These are phyloP conservation scores for Megalurothrips usitatus DNA, from an alignment of 2,888 invertebrate genomes.

Conservation along the genomic window DNA sequence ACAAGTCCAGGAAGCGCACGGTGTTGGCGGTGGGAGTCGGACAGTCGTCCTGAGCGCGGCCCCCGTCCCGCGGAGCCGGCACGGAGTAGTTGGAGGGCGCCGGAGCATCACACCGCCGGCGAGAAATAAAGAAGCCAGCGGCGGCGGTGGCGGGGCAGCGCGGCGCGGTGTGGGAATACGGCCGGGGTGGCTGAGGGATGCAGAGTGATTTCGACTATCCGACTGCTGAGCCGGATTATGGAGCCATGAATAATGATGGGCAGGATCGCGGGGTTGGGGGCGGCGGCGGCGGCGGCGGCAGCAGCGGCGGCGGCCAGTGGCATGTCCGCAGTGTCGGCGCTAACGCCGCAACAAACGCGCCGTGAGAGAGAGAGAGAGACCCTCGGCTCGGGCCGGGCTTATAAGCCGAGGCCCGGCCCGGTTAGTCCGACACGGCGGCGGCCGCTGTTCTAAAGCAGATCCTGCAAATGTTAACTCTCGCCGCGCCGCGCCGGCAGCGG, in stretches of 20 bases:
- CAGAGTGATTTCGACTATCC: constrained; percentile 14
- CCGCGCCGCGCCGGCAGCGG: no score
- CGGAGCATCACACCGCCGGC: background rate
- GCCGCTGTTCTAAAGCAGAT: no score
- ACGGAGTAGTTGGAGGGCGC: background rate
- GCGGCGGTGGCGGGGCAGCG: background rate
- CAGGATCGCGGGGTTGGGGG: background rate
- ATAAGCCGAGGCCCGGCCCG: no score
- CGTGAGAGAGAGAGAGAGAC: no score
- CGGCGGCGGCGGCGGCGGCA: background rate
- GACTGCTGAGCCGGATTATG: constrained; percentile 24
- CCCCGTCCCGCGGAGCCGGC: no score
- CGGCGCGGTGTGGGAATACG: background rate
- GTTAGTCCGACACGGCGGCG: no score
- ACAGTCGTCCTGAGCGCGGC: no score
- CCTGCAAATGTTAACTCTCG: no score
- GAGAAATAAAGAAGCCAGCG: no score
- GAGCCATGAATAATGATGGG: constrained; percentile 22
- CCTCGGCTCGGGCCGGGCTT: no score
- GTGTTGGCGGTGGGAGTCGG: no score
- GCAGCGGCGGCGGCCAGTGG: background rate
- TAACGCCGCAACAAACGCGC: constrained; percentile 15
- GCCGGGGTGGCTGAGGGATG: background rate
- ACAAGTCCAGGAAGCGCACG: no score
- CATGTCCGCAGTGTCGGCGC: constrained; percentile 21